Base-by-base conservation (phyloP, 2,113 vertebrate species). In the Patagioenas fasciata region DNA sequence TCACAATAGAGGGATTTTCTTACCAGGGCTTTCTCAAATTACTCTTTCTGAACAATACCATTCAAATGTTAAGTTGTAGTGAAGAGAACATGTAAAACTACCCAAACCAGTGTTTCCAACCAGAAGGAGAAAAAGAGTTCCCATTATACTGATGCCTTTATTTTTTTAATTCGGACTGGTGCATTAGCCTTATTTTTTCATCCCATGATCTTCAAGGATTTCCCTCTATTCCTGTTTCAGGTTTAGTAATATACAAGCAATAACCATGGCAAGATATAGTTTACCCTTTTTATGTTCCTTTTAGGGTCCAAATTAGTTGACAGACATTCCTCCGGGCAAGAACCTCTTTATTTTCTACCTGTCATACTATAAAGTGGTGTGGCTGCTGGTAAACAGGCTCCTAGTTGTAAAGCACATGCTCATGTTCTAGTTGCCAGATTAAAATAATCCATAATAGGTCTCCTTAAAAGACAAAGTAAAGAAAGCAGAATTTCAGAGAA, bases 21-120 rank as follows among this genome's bases (percentile, higher is more conserved):
- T 85, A 95, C 18, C 20, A 93, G 32, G 34, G 32, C 24, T 85
- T 82, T 91, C 88, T 94, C 82, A 91, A 85, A 85, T 83, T 80
- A 82, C 47, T 79, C 53, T 50, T 82, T 94, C 62, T 91, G 66
- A 97, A 95, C 89, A 92, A 89, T 79, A 47, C 44, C 29, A 93
- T 80, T 91, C 71, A 95, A 91, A 87, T 80, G 58, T 70, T 85
- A 79, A 91, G 20, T 9, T 72, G 40, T 32, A 94, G 34, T 31
- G 38, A 95, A 89, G 15, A 82, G 50, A 95, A 83, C 25, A 83
- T 32, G 51, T 13, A 84, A 88, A 93, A 86, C 44, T 66, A 74
- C 38, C 9, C 71, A 61, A 80, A 80, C 2, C 0, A 89, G 53
- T 20, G 70, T 44, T 79, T 85, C 62, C 44, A 85, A 66, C 13